phyloP scores from a whole-genome alignment of 2,888 invertebrate species.

The Hermodice carunculata region DNA sequence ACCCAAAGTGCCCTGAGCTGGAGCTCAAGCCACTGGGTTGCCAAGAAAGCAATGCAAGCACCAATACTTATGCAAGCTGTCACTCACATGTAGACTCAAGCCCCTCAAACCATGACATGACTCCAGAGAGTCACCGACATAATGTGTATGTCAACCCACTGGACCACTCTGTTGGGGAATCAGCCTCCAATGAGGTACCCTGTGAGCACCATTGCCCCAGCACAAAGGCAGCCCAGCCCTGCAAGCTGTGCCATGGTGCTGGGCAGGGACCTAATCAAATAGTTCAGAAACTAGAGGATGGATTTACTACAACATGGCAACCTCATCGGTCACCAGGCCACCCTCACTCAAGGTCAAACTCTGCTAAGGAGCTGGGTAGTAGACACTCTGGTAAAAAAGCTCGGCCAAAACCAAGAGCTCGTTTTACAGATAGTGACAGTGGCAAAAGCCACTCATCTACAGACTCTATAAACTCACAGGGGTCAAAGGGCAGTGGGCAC shows the following conservation, averaged over 20 bases:
- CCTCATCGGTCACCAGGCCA: too few species aligned
- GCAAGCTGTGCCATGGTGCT: not conserved
- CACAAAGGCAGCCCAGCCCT: not conserved
- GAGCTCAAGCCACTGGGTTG: constrained; percentile 52
- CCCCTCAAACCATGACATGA: constrained; percentile 42
- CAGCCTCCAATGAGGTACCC: not conserved
- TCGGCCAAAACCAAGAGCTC: constrained; percentile 17
- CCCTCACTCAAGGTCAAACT: too few species aligned
- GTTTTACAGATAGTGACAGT: constrained; percentile 49
- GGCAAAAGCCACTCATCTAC: constrained; percentile 61
- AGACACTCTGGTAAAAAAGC: too few species aligned
- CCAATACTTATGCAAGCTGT: constrained; percentile 96
- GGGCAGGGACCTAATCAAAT: not conserved
- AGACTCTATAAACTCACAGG: constrained; percentile 62
- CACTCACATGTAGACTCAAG: constrained; percentile 84
- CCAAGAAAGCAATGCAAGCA: constrained; percentile 76
- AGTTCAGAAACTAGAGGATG: not conserved
- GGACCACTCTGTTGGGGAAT: constrained; percentile 29
- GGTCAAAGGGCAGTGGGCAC: constrained; percentile 54
- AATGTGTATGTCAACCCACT: constrained; percentile 68
- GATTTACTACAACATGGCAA: not conserved
- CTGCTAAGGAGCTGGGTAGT: too few species aligned
- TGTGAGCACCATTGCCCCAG: not conserved
- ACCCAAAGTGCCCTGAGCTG: constrained; percentile 60
- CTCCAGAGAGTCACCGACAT: constrained; percentile 41